Percentiles rank a stretch among this genome's conserved stretches.
Evolutionary conservation across 2,888 invertebrate species (phyloP).

Genomic region (Meteorus cinctellus): DNA sequence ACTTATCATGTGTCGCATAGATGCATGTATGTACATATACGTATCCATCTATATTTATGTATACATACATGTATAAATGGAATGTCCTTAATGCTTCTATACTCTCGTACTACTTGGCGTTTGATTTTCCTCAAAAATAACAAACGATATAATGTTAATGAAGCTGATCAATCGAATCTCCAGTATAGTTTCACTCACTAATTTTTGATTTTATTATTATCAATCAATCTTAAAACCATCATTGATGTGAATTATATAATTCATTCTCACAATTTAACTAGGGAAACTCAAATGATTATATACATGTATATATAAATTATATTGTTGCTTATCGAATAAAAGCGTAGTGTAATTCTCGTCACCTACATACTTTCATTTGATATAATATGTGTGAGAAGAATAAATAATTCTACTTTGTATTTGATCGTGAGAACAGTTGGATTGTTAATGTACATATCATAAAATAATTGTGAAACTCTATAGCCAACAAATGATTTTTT

Average conservation of each 20-base stretch:
- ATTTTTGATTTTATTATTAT: neutral
- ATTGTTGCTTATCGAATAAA: neutral
- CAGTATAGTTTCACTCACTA: no score
- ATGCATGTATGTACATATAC: neutral
- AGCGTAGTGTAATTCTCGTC: no score
- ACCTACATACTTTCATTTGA: no score
- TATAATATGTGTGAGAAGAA: no score
- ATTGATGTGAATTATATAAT: neutral
- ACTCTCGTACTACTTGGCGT: constrained; percentile 59
- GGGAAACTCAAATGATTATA: neutral
- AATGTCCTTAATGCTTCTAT: constrained; percentile 63
- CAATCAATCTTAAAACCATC: neutral
- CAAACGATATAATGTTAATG: neutral
- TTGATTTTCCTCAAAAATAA: constrained; percentile 47
- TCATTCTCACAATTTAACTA: neutral
- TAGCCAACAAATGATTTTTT: no score
- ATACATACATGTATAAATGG: constrained; percentile 52
- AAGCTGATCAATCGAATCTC: neutral
- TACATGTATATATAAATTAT: neutral
- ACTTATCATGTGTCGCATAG: neutral
- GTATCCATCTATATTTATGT: neutral
- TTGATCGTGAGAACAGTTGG: no score
- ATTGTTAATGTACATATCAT: no score
- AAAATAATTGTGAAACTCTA: no score
- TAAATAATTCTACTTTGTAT: no score